Evolutionary conservation across 2,888 invertebrate genomes (phyloP).

Genomic region (Campoplex capitator): DNA sequence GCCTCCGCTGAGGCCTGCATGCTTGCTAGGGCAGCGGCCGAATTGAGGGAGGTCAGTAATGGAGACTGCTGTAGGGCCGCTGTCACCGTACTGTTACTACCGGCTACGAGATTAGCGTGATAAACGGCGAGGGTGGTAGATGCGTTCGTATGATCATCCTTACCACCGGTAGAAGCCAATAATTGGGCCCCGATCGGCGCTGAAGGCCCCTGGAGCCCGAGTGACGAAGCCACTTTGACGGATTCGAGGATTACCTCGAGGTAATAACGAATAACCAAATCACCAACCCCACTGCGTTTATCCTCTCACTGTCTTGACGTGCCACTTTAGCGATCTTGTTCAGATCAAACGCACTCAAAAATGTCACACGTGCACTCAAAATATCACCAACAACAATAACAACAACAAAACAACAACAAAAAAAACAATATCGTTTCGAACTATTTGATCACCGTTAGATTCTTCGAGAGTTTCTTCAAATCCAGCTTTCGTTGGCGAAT

Average conservation of each 20-base stretch:
- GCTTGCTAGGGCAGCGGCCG: conserved; percentile 86
- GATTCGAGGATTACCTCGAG: conserved; percentile 79
- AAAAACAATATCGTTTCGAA: neutral
- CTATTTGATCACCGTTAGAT: neutral
- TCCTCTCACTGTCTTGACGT: conserved; percentile 14
- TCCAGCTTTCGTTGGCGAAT: neutral
- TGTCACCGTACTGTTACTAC: conserved; percentile 82
- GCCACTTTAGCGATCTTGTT: neutral
- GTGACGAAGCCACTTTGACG: conserved; percentile 85
- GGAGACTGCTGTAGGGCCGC: conserved; percentile 82
- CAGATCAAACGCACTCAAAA: conserved; percentile 1
- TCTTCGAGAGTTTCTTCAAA: neutral
- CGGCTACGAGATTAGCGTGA: conserved; percentile 84
- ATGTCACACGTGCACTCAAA: conserved; percentile 8
- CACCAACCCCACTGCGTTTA: conserved; percentile 62
- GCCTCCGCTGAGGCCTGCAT: conserved; percentile 90
- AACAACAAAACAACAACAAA: neutral
- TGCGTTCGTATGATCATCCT: conserved; percentile 77
- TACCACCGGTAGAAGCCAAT: conserved; percentile 80
- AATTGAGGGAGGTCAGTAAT: conserved; percentile 81
- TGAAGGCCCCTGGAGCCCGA: conserved; percentile 85
- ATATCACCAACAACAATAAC: neutral
- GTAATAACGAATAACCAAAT: conserved; percentile 68
- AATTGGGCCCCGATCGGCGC: conserved; percentile 85
- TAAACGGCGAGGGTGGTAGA: conserved; percentile 78